These are phyloP conservation scores for Gymnosoma rotundatum DNA, from an alignment of 2,888 invertebrate species.

Conservation along the genomic window DNA sequence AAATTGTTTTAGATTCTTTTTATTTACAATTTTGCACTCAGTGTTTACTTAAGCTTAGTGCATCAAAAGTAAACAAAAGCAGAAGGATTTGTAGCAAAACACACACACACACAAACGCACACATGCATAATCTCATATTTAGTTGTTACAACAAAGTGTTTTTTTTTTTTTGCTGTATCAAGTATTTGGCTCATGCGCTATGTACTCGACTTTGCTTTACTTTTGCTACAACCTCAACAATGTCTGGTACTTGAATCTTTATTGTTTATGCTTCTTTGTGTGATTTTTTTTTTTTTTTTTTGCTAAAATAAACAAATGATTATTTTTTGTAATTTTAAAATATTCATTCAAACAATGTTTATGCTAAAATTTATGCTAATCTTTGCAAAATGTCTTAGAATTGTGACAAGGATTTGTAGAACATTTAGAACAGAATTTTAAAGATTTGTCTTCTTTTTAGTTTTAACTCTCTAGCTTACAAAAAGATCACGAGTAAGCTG, in stretches of 20 bases:
- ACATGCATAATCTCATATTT: too few species aligned
- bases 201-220: conserved; percentile 61
- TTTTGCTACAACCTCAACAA: background rate
- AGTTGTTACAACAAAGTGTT: conserved; percentile 13
- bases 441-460: background rate
- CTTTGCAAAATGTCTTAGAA: conserved; percentile 43
- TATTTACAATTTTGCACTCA: background rate
- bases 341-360: conserved; percentile 15
- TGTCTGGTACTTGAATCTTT: conserved; percentile 20
- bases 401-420: conserved; percentile 52
- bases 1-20: conserved; percentile 12
- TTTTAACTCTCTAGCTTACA: background rate
- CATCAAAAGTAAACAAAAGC: conserved; percentile 22
- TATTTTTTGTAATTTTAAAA: background rate
- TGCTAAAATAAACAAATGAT: conserved; percentile 42
- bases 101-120: background rate
- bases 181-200: conserved; percentile 65
- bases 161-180: conserved; percentile 26
- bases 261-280: conserved; percentile 6
- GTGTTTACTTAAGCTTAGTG: conserved; percentile 54
- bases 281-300: conserved; percentile 10
- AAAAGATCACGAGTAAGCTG: conserved; percentile 38
- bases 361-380: conserved; percentile 52
- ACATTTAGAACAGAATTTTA: conserved; percentile 40
- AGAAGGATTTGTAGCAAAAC: conserved; percentile 39